phyloP scores from a whole-genome alignment of 1,140 invertebrate species.

The Leptinotarsa defecta region DNA sequence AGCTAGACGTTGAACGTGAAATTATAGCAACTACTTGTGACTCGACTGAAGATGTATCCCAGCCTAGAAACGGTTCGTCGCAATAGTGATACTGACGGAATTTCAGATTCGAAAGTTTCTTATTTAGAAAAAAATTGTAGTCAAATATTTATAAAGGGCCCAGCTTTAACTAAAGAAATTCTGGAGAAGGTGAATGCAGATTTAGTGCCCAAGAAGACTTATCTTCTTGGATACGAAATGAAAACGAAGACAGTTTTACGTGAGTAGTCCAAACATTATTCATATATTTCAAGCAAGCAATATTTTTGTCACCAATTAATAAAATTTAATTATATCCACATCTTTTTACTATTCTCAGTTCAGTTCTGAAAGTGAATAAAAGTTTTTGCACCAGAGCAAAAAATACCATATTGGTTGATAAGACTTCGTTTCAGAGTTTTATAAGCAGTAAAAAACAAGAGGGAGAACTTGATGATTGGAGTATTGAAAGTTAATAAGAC shows the following conservation, averaged over 20 bases:
- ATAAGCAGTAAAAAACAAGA: too few species aligned
- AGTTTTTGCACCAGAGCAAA: too few species aligned
- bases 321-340: too few species aligned
- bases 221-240: constrained; percentile 41
- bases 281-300: too few species aligned
- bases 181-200: constrained; percentile 44
- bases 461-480: too few species aligned
- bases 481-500: too few species aligned
- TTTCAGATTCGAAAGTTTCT: neutral
- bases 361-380: too few species aligned
- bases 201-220: constrained; percentile 43
- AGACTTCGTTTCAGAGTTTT: too few species aligned
- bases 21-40: neutral
- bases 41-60: constrained; percentile 19
- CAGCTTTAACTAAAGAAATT: constrained; percentile 44
- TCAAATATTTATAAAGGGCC: constrained; percentile 44
- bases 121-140: constrained; percentile 41
- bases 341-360: too few species aligned
- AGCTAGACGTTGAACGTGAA: neutral
- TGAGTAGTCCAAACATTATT: constrained; percentile 30
- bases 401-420: too few species aligned
- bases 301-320: too few species aligned
- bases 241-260: constrained; percentile 40
- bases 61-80: constrained; percentile 15
- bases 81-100: neutral